Conservation (phyloP, 2,113 vertebrate genomes). For the Spheniscus mendiculus region DNA sequence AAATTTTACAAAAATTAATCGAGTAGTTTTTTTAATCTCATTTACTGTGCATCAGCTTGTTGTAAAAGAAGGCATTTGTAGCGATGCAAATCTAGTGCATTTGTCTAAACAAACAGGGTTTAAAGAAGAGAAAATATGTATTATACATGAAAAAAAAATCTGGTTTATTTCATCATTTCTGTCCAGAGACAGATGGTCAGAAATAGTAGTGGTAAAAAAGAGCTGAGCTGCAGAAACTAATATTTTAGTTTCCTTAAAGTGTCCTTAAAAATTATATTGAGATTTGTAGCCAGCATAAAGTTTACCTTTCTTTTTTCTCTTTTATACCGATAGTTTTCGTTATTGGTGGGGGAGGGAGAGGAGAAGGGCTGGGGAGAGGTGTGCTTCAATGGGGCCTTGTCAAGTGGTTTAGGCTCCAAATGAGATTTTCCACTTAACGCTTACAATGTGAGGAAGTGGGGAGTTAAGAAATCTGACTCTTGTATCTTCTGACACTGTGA, state of each 20-base stretch:
- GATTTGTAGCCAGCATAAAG: not conserved
- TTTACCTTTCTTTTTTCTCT: not conserved
- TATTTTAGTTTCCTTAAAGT: not conserved
- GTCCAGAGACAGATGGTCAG: not conserved
- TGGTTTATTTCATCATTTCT: not conserved
- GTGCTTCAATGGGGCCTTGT: rapidly evolving
- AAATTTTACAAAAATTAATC: not conserved
- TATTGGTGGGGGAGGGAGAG: not conserved
- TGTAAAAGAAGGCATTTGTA: not conserved
- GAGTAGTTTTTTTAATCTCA: not conserved
- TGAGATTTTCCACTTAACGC: not conserved
- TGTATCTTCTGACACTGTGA: not conserved
- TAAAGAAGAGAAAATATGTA: not conserved
- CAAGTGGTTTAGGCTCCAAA: not conserved
- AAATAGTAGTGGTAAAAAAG: not conserved
- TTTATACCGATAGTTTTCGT: not conserved
- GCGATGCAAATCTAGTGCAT: not conserved
- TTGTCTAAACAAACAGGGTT: not conserved
- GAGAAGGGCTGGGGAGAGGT: not conserved
- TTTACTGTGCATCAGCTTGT: not conserved
- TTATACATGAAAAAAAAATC: not conserved
- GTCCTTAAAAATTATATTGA: not conserved
- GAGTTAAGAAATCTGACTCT: not conserved
- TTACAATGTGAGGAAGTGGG: not conserved
- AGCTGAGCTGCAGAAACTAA: not conserved